Percentiles rank a stretch among this genome's conserved stretches.
Conservation (phyloP, 2,113 vertebrate species). For the Sturnira hondurensis region DNA sequence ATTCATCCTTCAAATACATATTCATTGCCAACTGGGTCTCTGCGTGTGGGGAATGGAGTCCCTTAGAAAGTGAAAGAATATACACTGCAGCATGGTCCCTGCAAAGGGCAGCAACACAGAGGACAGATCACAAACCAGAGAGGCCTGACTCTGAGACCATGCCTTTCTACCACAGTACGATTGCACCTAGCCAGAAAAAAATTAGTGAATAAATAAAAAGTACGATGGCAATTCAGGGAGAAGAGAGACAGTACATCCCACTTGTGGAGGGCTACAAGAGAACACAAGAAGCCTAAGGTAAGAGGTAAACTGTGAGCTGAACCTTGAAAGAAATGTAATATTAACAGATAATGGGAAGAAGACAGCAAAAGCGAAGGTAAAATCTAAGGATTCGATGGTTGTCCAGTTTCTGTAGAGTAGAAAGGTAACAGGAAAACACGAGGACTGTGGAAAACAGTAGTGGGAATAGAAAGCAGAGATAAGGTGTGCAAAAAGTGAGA, state of each 20-base stretch:
- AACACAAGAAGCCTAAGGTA: neutral
- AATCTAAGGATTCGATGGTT: neutral
- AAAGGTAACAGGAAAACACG: neutral
- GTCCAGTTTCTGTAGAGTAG: neutral
- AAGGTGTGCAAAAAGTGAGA: neutral
- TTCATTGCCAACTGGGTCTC: neutral
- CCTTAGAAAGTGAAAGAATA: neutral
- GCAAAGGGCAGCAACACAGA: neutral
- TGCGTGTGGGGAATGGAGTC: neutral
- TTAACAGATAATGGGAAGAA: neutral
- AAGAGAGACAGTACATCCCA: neutral
- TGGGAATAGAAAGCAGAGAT: neutral
- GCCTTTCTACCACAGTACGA: neutral
- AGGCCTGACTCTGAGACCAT: neutral
- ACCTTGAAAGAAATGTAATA: neutral
- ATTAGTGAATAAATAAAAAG: neutral
- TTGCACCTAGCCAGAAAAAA: neutral
- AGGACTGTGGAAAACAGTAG: neutral
- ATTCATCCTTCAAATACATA: constrained; percentile 12
- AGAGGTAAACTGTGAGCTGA: neutral
- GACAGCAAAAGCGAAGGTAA: neutral
- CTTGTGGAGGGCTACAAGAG: neutral
- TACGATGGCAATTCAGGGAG: neutral
- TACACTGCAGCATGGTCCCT: neutral
- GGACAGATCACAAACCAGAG: neutral